Percentiles rank a stretch among this genome's conserved stretches.
Evolutionary conservation across 2,888 invertebrate genomes (phyloP).

Genomic region (Amphipyra tragopoginis): DNA sequence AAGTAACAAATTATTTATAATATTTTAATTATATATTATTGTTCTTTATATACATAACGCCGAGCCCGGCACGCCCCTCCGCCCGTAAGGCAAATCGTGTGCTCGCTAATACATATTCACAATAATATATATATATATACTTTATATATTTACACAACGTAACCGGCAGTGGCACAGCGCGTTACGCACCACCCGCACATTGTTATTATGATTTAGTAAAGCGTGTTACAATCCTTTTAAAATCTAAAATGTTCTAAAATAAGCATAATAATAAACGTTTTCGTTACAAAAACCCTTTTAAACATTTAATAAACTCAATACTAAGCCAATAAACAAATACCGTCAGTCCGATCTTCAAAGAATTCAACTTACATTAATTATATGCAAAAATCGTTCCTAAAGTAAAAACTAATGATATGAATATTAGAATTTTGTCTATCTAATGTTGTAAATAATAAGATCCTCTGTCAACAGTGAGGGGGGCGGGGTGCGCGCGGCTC

Average conservation of each 20-base stretch:
- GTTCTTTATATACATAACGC: constrained; percentile 86
- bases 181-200: constrained; percentile 79
- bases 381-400: constrained; percentile 83
- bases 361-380: constrained; percentile 78
- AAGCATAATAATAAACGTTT: constrained; percentile 62
- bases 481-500: constrained; percentile 68
- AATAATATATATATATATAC: constrained; percentile 73
- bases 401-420: constrained; percentile 90
- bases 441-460: constrained; percentile 81
- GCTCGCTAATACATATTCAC: constrained; percentile 77
- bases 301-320: constrained; percentile 77
- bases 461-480: constrained; percentile 65
- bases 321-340: constrained; percentile 79
- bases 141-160: constrained; percentile 86
- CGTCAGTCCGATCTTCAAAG: constrained; percentile 75
- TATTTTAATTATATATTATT: constrained; percentile 80
- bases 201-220: constrained; percentile 80
- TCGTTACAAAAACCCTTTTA: constrained; percentile 60
- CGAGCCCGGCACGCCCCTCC: constrained; percentile 79
- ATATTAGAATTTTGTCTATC: constrained; percentile 88
- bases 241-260: constrained; percentile 70
- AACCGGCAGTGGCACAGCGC: constrained; percentile 79
- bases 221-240: constrained; percentile 75
- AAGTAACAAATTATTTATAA: constrained; percentile 86
- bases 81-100: constrained; percentile 80